A percentile compares a stretch with the other conserved stretches of the same genome.
phyloP scores from a whole-genome alignment of 2,113 vertebrate species.

The Macquaria australasica region DNA sequence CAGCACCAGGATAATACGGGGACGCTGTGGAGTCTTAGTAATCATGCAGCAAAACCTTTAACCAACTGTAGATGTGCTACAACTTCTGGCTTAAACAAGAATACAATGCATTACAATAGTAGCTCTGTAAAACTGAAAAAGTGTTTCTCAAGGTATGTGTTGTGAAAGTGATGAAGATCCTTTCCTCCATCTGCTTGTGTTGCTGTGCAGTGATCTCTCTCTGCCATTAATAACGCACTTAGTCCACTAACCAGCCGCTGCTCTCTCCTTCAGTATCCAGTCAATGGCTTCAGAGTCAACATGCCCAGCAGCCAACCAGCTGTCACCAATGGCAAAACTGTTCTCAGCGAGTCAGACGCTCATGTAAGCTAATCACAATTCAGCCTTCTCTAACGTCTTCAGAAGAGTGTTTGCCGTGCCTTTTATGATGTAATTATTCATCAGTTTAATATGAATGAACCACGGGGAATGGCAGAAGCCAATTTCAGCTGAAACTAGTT shows the following conservation, averaged over 20 bases:
- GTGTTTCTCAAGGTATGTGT: neutral
- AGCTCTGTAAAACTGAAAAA: neutral
- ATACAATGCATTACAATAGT: neutral
- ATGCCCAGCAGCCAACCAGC: constrained; percentile 35
- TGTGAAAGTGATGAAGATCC: neutral
- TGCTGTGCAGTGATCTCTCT: neutral
- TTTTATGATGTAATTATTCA: constrained; percentile 26
- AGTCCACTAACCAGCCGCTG: constrained; percentile 1
- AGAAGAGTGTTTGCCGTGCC: neutral
- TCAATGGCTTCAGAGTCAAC: constrained; percentile 69
- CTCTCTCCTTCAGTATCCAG: constrained; percentile 69
- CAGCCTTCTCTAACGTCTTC: neutral
- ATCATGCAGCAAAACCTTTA: neutral
- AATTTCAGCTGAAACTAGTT: constrained; percentile 14
- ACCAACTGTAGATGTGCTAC: neutral
- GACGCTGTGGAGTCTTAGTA: neutral
- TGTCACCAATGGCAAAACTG: constrained; percentile 51
- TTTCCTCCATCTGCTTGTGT: neutral
- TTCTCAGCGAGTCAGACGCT: constrained; percentile 35
- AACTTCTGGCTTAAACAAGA: neutral
- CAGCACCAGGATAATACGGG: neutral
- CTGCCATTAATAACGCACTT: neutral
- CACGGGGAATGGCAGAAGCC: neutral
- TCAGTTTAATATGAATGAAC: constrained; percentile 19
- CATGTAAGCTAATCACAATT: constrained; percentile 75